phyloP scores from a whole-genome alignment of 2,797 vertebrate genomes.

The Gallinago solitaria region DNA sequence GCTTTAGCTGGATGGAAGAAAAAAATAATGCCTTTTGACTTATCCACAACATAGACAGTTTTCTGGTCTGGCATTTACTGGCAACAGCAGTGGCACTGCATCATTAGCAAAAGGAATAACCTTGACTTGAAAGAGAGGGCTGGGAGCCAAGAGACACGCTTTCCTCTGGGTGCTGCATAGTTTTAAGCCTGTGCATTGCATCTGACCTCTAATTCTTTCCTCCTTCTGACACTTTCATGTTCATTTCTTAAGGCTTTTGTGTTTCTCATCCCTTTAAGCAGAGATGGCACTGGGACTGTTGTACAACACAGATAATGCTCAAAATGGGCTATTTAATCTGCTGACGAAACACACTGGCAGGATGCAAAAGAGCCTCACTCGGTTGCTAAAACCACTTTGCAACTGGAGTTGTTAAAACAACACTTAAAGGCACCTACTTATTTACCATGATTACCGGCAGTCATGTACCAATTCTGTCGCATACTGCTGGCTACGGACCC shows the following conservation, averaged over 20 bases:
- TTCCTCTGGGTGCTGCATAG: not conserved
- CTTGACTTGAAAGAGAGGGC: not conserved
- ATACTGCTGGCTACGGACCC: not conserved
- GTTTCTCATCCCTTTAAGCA: not conserved
- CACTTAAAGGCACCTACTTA: not conserved
- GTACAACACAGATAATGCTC: not conserved
- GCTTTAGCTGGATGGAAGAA: not conserved
- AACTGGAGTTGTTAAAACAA: not conserved
- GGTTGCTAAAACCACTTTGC: not conserved
- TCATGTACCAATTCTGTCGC: not conserved
- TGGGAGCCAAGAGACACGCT: not conserved
- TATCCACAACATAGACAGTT: not conserved
- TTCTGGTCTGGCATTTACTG: not conserved
- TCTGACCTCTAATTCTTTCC: not conserved
- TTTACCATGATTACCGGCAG: not conserved
- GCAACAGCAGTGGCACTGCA: not conserved
- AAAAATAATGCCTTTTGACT: not conserved
- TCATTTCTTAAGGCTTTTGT: not conserved
- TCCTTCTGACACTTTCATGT: not conserved
- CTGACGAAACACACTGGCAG: not conserved
- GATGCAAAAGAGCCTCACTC: not conserved
- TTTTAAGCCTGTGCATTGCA: not conserved
- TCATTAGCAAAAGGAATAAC: not conserved
- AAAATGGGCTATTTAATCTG: not conserved
- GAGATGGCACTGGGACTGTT: rapidly evolving